Evolutionary conservation across 2,113 vertebrate genomes (phyloP).

Genomic region (Hippoglossus stenolepis): DNA sequence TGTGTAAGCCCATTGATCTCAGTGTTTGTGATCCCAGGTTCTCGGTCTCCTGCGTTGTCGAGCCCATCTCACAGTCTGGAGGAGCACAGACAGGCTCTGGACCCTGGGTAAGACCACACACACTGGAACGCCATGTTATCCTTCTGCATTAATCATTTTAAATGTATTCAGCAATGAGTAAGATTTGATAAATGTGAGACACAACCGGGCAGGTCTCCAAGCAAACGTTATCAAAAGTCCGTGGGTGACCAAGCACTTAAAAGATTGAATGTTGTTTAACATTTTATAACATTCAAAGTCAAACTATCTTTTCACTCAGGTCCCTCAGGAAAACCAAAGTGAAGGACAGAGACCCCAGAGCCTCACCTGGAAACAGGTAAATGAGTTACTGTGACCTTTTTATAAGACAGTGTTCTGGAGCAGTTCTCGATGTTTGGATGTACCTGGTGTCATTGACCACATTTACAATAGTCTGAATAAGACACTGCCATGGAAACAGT

Average conservation of each 20-base stretch:
- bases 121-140: not conserved
- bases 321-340: slow-evolving; percentile 82
- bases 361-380: slow-evolving; percentile 86
- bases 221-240: not conserved
- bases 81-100: slow-evolving; percentile 77
- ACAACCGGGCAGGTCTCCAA: no score
- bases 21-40: slow-evolving; percentile 49
- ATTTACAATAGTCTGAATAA: no score
- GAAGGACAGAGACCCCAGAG: slow-evolving; percentile 82
- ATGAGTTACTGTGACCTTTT: not conserved
- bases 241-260: not conserved
- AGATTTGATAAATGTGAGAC: no score
- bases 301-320: slow-evolving; percentile 65
- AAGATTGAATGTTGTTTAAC: not conserved
- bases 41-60: slow-evolving; percentile 74
- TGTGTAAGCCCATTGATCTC: not conserved
- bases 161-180: no score
- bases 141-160: no score
- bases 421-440: no score
- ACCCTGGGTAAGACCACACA: slow-evolving; percentile 83
- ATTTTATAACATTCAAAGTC: not conserved
- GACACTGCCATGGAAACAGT: no score
- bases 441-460: no score
- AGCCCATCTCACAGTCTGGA: slow-evolving; percentile 75
- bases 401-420: no score